A percentile compares a stretch with the other conserved stretches of the same genome.
Conservation (phyloP, 1,140 invertebrate genomes). For the Saxidomus purpurata region DNA sequence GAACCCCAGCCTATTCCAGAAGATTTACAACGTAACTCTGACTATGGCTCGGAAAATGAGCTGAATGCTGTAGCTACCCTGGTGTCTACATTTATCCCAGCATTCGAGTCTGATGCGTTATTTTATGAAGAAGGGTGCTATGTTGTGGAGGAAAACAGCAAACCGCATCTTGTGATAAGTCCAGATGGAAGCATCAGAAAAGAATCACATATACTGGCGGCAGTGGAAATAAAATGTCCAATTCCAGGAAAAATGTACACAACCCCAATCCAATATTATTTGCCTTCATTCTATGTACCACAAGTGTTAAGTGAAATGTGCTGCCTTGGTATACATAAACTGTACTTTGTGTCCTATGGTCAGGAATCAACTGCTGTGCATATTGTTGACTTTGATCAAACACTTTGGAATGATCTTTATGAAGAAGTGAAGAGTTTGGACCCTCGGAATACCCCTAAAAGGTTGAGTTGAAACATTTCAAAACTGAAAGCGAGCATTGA, state of each 20-base stretch:
- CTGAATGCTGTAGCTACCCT: conserved; percentile 13
- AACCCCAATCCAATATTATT: not conserved
- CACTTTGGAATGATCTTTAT: conserved; percentile 15
- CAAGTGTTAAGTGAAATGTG: conserved; percentile 14
- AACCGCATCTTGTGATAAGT: not conserved
- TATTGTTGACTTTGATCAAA: conserved; percentile 10
- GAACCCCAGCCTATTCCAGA: not conserved
- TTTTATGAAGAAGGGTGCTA: conserved; percentile 23
- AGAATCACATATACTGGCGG: not conserved
- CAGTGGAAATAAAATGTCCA: conserved; percentile 20
- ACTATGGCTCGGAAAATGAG: conserved; percentile 6
- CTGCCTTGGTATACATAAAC: not conserved
- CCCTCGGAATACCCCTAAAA: not conserved
- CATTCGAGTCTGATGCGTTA: not conserved
- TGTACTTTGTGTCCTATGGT: conserved; percentile 15
- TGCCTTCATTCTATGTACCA: not conserved
- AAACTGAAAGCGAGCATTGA: conserved; percentile 11
- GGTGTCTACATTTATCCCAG: conserved; percentile 18
- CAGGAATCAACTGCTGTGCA: conserved; percentile 13
- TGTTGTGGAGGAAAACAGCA: not conserved
- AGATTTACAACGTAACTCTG: not conserved
- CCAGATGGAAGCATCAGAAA: conserved; percentile 12
- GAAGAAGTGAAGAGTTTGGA: not conserved
- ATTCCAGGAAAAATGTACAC: conserved; percentile 11
- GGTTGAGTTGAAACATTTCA: not conserved